Percentiles rank a stretch among this genome's conserved stretches.
These are phyloP conservation scores for Anodontia alba DNA, from an alignment of 2,888 invertebrate genomes.

Conservation along the genomic window DNA sequence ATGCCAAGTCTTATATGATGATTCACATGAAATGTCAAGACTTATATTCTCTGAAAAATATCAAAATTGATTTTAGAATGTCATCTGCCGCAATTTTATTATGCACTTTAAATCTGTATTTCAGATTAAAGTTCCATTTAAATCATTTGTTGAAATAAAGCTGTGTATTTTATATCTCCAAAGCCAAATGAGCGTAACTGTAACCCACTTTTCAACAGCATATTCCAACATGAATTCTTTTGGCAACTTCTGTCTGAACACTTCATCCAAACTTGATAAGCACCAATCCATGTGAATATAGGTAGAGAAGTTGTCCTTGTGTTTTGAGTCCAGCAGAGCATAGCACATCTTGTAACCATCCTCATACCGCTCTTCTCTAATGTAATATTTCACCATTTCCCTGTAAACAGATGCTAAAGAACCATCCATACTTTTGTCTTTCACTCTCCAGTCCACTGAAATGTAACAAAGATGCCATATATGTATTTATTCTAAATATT, in stretches of 20 bases:
- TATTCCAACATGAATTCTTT: constrained; percentile 59
- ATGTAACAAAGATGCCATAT: not conserved
- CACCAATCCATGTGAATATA: constrained; percentile 48
- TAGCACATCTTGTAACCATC: constrained; percentile 25
- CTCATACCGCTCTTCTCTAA: constrained; percentile 42
- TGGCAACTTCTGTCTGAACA: constrained; percentile 42
- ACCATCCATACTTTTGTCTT: constrained; percentile 49
- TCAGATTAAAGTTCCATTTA: too few species aligned
- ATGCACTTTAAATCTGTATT: too few species aligned
- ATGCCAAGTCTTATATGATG: too few species aligned
- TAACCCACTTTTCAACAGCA: constrained; percentile 62
- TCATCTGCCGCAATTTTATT: too few species aligned
- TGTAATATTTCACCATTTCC: constrained; percentile 50
- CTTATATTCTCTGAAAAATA: too few species aligned
- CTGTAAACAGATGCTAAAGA: constrained; percentile 38
- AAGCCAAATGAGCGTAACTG: too few species aligned
- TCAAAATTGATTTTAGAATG: too few species aligned
- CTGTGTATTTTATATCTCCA: too few species aligned
- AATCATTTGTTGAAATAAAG: too few species aligned
- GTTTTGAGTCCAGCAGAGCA: constrained; percentile 37
- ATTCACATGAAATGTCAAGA: too few species aligned
- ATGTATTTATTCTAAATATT: too few species aligned
- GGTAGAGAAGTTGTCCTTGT: constrained; percentile 1
- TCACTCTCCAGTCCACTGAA: constrained; percentile 50
- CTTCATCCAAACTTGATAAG: constrained; percentile 28